Conservation (phyloP, 2,888 invertebrate species). For the Blera fallax region DNA sequence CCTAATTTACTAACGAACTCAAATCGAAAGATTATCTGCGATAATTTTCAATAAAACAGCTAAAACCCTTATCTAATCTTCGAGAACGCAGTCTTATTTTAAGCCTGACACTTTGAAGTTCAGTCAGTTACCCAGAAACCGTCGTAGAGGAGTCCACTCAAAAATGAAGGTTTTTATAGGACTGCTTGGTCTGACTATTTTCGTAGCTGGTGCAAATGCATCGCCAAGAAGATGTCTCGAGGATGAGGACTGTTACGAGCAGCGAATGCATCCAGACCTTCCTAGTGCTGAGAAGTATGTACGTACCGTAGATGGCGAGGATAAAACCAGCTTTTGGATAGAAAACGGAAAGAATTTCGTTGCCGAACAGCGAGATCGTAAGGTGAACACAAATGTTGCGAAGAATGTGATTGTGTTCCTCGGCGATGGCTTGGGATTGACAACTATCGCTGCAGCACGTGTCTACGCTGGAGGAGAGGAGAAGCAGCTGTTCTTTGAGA, state of each 20-base stretch:
- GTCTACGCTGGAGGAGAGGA: conserved; percentile 90
- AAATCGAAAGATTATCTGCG: conserved; percentile 8
- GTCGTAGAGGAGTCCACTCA: background rate
- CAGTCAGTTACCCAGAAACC: background rate
- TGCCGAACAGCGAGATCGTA: conserved; percentile 76
- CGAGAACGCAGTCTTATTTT: background rate
- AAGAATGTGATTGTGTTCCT: conserved; percentile 92
- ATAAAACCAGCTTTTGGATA: conserved; percentile 78
- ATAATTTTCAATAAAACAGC: background rate
- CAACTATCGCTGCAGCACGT: conserved; percentile 90
- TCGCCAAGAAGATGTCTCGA: conserved; percentile 75
- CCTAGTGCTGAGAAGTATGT: conserved; percentile 3
- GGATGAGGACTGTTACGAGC: conserved; percentile 77
- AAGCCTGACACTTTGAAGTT: background rate
- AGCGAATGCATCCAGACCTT: conserved; percentile 78
- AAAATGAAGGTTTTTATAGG: background rate
- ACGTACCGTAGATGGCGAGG: conserved; percentile 74
- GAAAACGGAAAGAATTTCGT: conserved; percentile 76
- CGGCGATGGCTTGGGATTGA: conserved; percentile 95
- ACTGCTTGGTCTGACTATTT: background rate
- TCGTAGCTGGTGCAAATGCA: background rate
- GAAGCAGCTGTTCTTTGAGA: conserved; percentile 87
- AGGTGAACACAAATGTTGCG: conserved; percentile 82
- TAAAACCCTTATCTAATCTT: conserved; percentile 8
- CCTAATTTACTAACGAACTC: background rate